These are phyloP conservation scores for Reticulitermes speratus DNA, from an alignment of 1,140 invertebrate genomes.

Conservation along the genomic window DNA sequence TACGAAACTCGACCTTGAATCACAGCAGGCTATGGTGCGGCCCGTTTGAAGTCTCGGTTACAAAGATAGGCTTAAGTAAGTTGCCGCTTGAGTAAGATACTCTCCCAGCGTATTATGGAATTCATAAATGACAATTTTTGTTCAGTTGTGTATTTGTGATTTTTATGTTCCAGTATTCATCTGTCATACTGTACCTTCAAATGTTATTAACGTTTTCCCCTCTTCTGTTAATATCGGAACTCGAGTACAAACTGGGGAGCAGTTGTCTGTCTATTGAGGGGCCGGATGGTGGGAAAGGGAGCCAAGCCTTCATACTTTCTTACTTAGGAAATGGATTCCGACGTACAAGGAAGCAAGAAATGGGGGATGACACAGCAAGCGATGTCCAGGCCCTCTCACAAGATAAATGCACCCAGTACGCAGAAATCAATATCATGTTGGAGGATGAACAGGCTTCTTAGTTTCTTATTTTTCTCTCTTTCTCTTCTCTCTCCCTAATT, in stretches of 20 bases:
- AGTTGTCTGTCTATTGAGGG: neutral
- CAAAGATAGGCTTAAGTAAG: no score
- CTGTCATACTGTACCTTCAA: neutral
- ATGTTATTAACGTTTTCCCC: neutral
- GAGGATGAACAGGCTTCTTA: neutral
- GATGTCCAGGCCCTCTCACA: neutral
- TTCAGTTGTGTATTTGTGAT: neutral
- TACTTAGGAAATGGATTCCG: constrained; percentile 18
- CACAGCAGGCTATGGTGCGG: no score
- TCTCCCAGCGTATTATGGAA: no score
- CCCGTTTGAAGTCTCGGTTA: no score
- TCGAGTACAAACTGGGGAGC: neutral
- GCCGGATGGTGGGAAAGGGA: neutral
- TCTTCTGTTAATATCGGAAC: constrained; percentile 11
- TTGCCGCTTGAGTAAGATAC: no score
- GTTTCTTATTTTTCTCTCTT: neutral
- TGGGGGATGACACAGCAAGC: neutral
- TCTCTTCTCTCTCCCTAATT: neutral
- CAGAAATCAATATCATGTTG: neutral
- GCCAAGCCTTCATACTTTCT: neutral
- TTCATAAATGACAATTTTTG: no score
- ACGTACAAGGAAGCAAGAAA: neutral
- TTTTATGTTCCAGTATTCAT: neutral
- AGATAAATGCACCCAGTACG: neutral
- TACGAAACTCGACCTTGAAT: no score